Percentiles rank a stretch among this genome's conserved stretches.
Evolutionary conservation across 2,888 invertebrate species (phyloP).

Genomic region (Meteorus cinctellus): DNA sequence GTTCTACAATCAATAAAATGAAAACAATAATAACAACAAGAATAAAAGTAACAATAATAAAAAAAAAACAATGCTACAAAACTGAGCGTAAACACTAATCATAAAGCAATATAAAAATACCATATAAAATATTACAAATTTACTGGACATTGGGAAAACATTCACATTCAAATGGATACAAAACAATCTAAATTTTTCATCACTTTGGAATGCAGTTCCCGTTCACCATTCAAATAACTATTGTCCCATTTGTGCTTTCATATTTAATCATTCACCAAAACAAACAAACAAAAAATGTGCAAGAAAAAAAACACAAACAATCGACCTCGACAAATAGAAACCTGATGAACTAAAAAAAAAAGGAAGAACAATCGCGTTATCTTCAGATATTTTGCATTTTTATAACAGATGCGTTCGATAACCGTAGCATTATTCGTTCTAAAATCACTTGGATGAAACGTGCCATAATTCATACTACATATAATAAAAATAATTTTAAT

Average conservation of each 20-base stretch:
- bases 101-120: not conserved
- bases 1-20: not conserved
- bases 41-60: not conserved
- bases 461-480: not conserved
- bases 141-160: not conserved
- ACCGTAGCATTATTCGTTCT: not conserved
- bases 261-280: not conserved
- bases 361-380: not conserved
- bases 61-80: not conserved
- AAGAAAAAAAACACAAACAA: not conserved
- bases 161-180: constrained; percentile 1
- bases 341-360: not conserved
- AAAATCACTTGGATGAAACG: not conserved
- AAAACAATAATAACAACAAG: not conserved
- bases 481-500: not conserved
- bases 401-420: not conserved
- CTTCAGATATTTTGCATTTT: not conserved
- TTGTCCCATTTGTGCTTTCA: not conserved
- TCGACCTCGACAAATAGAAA: not conserved
- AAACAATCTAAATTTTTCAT: not conserved
- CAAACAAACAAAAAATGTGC: not conserved
- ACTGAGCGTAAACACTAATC: not conserved
- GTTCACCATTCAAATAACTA: not conserved
- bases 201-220: not conserved
- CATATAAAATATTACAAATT: not conserved